phyloP scores from a whole-genome alignment of 1,140 invertebrate species.

The Tetranychus urticae region DNA sequence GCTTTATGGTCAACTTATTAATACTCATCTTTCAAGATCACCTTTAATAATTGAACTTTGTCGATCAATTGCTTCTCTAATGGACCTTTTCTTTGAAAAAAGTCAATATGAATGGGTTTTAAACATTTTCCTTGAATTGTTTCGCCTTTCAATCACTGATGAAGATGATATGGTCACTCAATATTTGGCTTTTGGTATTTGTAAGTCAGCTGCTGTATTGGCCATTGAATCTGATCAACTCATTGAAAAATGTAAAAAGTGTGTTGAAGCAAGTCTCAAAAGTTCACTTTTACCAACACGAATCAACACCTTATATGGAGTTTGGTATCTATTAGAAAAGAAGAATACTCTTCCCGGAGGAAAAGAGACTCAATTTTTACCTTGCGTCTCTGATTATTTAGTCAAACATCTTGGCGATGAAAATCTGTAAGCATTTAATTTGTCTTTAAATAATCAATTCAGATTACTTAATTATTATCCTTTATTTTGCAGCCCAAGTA shows the following conservation, averaged over 20 bases:
- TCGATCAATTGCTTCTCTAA: slow-evolving; percentile 35
- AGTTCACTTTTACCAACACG: slow-evolving; percentile 36
- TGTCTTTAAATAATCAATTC: not conserved
- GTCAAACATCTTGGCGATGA: slow-evolving; percentile 31
- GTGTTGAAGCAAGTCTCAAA: slow-evolving; percentile 35
- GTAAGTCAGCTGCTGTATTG: slow-evolving; percentile 40
- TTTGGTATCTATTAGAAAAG: slow-evolving; percentile 44
- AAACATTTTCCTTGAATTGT: slow-evolving; percentile 34
- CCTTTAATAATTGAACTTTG: slow-evolving; percentile 38
- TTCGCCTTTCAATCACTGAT: slow-evolving; percentile 27
- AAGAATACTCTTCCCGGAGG: slow-evolving; percentile 13
- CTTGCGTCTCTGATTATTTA: slow-evolving; percentile 39
- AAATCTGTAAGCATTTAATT: slow-evolving; percentile 17
- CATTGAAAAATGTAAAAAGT: slow-evolving; percentile 32
- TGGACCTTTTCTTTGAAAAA: slow-evolving; percentile 41
- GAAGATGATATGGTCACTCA: slow-evolving; percentile 46
- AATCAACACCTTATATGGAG: slow-evolving; percentile 40
- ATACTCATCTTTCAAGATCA: slow-evolving; percentile 24
- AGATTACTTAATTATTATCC: slow-evolving; percentile 7
- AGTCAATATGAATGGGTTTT: slow-evolving; percentile 48
- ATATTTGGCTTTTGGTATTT: slow-evolving; percentile 38
- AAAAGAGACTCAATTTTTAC: slow-evolving; percentile 34
- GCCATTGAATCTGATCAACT: slow-evolving; percentile 18
- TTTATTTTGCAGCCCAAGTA: slow-evolving; percentile 13
- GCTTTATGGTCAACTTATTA: slow-evolving; percentile 47